Evolutionary conservation across 2,113 vertebrate genomes (phyloP).

Genomic region (Cricetomys ansorgei): DNA sequence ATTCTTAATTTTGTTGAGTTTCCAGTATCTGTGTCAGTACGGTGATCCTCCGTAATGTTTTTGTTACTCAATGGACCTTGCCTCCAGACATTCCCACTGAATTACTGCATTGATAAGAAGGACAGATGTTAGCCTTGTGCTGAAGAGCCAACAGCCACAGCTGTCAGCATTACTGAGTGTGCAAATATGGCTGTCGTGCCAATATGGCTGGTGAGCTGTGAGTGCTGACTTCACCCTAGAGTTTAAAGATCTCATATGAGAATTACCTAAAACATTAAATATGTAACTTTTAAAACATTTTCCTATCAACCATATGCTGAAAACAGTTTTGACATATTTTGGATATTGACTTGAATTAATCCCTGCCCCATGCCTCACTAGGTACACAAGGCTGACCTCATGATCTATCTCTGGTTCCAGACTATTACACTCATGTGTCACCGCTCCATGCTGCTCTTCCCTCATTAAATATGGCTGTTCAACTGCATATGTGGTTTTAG

Average conservation of each 20-base stretch:
- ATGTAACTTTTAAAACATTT: background rate
- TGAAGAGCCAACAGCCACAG: accelerated
- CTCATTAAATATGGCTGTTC: background rate
- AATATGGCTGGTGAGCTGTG: background rate
- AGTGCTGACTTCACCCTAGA: accelerated
- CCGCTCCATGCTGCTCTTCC: background rate
- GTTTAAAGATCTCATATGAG: background rate
- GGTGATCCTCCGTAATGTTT: background rate
- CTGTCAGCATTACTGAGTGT: background rate
- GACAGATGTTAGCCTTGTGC: background rate
- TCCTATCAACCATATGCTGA: background rate
- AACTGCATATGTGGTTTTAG: background rate
- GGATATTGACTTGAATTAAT: background rate
- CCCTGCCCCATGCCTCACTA: background rate
- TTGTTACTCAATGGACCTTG: background rate
- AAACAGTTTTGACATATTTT: background rate
- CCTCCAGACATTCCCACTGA: background rate
- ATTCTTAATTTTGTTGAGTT: background rate
- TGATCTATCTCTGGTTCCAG: background rate
- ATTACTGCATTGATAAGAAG: background rate
- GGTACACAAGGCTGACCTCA: background rate
- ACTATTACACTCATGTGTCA: background rate
- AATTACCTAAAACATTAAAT: background rate
- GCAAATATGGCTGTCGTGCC: too few relatives aligned
- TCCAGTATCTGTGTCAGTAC: background rate